These are phyloP conservation scores for Pristionchus pacificus DNA, from an alignment of 1,140 invertebrate species.

Conservation along the genomic window DNA sequence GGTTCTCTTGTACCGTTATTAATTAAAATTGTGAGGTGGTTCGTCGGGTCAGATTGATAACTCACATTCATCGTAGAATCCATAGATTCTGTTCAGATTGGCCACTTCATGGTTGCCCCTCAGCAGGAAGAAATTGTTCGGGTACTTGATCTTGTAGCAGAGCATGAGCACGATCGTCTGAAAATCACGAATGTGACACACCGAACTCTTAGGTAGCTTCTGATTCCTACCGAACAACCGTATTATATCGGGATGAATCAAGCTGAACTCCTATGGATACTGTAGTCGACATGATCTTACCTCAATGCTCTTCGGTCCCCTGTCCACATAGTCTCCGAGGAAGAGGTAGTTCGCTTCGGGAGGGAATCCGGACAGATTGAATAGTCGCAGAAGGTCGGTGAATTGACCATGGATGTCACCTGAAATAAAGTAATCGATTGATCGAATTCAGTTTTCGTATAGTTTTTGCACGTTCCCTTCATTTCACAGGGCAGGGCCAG, in stretches of 20 bases:
- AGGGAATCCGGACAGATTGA: constrained; percentile 50
- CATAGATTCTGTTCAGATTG: constrained; percentile 67
- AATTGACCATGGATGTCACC: constrained; percentile 55
- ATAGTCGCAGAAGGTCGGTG: constrained; percentile 50
- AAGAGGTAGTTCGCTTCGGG: constrained; percentile 56
- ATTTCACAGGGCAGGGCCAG: neutral
- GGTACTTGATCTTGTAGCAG: constrained; percentile 69
- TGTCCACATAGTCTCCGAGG: constrained; percentile 55
- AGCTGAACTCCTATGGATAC: neutral
- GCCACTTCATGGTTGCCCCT: constrained; percentile 69
- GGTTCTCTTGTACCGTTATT: neutral
- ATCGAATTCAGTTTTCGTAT: no score
- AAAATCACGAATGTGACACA: constrained; percentile 16
- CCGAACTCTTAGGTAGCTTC: neutral
- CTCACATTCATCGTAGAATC: constrained; percentile 67
- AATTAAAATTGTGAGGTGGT: neutral
- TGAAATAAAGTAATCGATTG: constrained; percentile 27
- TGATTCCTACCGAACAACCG: neutral
- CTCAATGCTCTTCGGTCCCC: constrained; percentile 66
- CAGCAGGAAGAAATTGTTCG: constrained; percentile 68
- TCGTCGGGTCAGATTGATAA: no score
- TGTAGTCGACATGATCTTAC: constrained; percentile 24
- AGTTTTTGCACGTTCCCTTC: no score
- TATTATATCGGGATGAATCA: constrained; percentile 5
- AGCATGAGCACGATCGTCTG: constrained; percentile 66